Base-by-base conservation (phyloP, 2,888 invertebrate genomes). In the Hirudinaria manillensis region DNA sequence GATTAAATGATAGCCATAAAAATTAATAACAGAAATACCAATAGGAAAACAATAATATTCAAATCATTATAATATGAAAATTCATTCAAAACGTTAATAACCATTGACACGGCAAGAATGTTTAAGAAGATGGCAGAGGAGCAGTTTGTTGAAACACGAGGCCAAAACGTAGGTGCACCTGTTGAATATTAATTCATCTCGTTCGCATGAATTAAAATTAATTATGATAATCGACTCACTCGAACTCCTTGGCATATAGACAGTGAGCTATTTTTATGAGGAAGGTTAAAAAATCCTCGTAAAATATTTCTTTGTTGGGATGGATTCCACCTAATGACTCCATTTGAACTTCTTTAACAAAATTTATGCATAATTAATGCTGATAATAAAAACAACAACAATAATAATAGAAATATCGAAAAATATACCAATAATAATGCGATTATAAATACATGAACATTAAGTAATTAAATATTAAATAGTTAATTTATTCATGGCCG, bases 81-180 rank as follows among this genome's bases (percentile, higher is more conserved):
- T 56, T 13, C 56, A 56, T 24, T 10, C 7, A 61, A 7, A 61
- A 61, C 29, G 29, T 7, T 10, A 68, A n/a, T 32, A 27, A 72
- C 72, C 72, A 27, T 55, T 55, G 27, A 72, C 32, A 29, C 21
- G 24, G 32, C 72, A 72, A n/a, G 72, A 51, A 29, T 55, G n/a
- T 53, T 45, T 45, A 7, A 72, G 72, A 53, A 72, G 13, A 53
- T 72, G 72, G 13, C 29, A 32, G 19, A 32, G 27, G 29, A 72
- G 53, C 24, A 72, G 34, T n/a, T 53, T 24, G 55, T 32, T 53
- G 53, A 72, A 53, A 24, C 72, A 53, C 7, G 21, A 53, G 72
- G 72, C 72, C 24, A 55, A 34, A n/a, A 72, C 55, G 16, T 51
- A 32, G 55, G 24, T 53, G 72, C 72, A 53, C 21, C 55, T 51